These are phyloP conservation scores for Cariama cristata DNA, from an alignment of 2,113 vertebrate genomes.

Conservation along the genomic window DNA sequence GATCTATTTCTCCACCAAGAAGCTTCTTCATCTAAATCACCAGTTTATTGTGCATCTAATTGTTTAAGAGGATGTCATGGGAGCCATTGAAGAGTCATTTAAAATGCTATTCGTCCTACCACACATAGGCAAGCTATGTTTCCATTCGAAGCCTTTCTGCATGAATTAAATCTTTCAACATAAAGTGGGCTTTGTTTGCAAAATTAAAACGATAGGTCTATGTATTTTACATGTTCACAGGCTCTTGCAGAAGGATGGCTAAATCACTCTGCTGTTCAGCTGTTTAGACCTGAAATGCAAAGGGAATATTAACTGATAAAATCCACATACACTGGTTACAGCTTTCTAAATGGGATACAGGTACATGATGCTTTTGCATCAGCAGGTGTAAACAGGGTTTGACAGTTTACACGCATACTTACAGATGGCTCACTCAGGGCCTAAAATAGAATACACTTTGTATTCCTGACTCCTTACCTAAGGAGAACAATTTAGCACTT, in stretches of 20 bases:
- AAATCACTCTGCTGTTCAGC: not conserved
- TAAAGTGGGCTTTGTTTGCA: not conserved
- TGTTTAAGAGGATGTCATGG: conserved; percentile 48
- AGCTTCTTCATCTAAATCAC: conserved; percentile 50
- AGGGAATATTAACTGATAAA: not conserved
- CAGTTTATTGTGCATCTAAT: not conserved
- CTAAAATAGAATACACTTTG: not conserved
- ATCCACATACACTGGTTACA: not conserved
- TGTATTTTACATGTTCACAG: not conserved
- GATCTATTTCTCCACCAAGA: conserved; percentile 42
- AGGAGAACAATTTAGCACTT: not conserved
- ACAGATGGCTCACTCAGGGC: not conserved
- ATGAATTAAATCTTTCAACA: not conserved
- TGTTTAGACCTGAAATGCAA: not conserved
- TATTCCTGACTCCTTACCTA: not conserved
- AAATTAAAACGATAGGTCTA: not conserved
- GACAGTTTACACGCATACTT: not conserved
- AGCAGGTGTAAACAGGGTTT: not conserved
- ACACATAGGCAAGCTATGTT: not conserved
- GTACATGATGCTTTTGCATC: not conserved
- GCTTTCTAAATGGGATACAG: not conserved
- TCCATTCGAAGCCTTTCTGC: not conserved
- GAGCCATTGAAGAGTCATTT: conserved; percentile 41
- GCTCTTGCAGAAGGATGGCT: not conserved
- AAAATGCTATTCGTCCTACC: not conserved